A percentile compares a stretch with the other conserved stretches of the same genome.
phyloP scores from a whole-genome alignment of 1,140 invertebrate species.

The Heliothis subflexa region DNA sequence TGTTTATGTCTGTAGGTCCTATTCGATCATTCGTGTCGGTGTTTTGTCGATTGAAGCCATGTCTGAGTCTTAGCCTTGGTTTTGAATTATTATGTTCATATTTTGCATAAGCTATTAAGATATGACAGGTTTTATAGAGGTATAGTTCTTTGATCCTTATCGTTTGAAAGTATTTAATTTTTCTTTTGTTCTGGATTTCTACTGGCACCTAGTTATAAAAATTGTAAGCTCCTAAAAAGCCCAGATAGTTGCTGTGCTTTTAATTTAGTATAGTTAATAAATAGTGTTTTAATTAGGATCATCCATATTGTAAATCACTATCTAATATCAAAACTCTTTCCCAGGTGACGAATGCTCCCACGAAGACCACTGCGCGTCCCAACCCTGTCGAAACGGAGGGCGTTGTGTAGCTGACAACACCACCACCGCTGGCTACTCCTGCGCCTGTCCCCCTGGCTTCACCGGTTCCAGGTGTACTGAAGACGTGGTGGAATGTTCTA shows the following conservation, averaged over 20 bases:
- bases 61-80: neutral
- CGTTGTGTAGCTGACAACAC: constrained; percentile 91
- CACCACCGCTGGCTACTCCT: constrained; percentile 89
- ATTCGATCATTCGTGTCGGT: constrained; percentile 23
- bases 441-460: constrained; percentile 95
- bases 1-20: constrained; percentile 36
- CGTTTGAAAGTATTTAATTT: neutral
- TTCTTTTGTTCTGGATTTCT: neutral
- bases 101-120: constrained; percentile 15
- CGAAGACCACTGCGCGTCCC: constrained; percentile 95
- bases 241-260: too few species aligned
- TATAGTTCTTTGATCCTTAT: constrained; percentile 1
- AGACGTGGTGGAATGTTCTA: constrained; percentile 95
- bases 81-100: neutral
- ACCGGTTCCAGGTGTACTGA: constrained; percentile 94
- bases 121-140: constrained; percentile 20
- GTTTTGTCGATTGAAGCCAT: neutral
- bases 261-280: too few species aligned
- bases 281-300: too few species aligned
- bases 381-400: constrained; percentile 95
- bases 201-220: too few species aligned
- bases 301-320: too few species aligned
- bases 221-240: too few species aligned
- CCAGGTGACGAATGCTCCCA: constrained; percentile 94
- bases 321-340: constrained; percentile 61